Base-by-base conservation (phyloP, 2,888 invertebrate genomes). In the Psylliodes chrysocephalus region DNA sequence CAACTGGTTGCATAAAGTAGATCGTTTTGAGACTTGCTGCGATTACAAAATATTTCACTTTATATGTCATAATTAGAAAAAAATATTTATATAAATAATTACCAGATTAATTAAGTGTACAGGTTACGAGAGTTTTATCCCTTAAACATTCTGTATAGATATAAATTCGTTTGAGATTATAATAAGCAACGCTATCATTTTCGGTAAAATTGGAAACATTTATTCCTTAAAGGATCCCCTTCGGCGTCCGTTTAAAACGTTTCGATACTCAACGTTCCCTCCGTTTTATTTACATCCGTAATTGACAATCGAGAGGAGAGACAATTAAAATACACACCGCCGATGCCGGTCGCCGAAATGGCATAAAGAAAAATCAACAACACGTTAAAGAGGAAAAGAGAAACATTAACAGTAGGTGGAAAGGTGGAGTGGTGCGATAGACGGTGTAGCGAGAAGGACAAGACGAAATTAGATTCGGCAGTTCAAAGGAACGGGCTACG, bases 401-500 rank as follows among this genome's bases (percentile, higher is more conserved):
- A 71, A 70, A 71, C 74, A 73, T 73, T 72, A 72, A 70, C n/a
- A 44, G 46, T 22, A 46, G 25, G 71, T 33, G 33, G 30, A 33
- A n/a, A 33, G 51, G 10, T 35, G 30, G 51, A 30, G 47, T 12
- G 28, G 38, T 47, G 44, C 44, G 44, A 44, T 7, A 10, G 49
- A 28, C 44, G 47, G n/a, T 15, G 59, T 60, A 55, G 53, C 62
- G 54, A 40, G 60, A 55, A 51, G 64, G 67, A 61, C 61, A 69
- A 75, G 79, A 75, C 81, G 78, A 82, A 82, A 82, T 82, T 82
- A 81, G 82, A 81, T 82, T 80, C 80, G 59, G 54, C 77, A 80
- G 80, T 79, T 82, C 81, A 81, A 81, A 82, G 81, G 79, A 81
- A 79, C 79, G 79, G 73, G 70, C 66, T 76, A 76, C 78, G 75